A percentile compares a stretch with the other conserved stretches of the same genome.
phyloP scores from a whole-genome alignment of 2,888 invertebrate species.

The Spodoptera littoralis region DNA sequence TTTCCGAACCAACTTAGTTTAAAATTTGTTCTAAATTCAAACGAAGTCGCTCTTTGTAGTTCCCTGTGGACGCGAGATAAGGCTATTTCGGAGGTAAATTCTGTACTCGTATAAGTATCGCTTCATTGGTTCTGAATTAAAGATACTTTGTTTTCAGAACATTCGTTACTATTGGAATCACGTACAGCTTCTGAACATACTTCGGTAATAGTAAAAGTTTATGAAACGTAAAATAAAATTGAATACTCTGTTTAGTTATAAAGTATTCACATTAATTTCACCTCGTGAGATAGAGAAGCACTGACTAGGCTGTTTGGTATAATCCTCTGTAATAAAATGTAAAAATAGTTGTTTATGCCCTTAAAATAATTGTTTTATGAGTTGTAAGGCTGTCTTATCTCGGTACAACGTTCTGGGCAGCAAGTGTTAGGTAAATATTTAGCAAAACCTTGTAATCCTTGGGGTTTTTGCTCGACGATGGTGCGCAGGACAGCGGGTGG shows the following conservation, averaged over 20 bases:
- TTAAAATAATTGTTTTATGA: conserved; percentile 60
- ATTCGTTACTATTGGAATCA: conserved; percentile 39
- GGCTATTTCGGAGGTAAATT: conserved; percentile 64
- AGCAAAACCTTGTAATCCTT: conserved; percentile 78
- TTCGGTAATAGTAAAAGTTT: conserved; percentile 29
- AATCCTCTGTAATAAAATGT: conserved; percentile 36
- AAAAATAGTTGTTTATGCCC: conserved; percentile 42
- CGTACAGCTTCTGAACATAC: conserved; percentile 28
- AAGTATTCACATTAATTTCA: conserved; percentile 44
- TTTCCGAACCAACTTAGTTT: conserved; percentile 71
- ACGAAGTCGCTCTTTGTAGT: conserved; percentile 66
- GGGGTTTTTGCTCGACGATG: conserved; percentile 72
- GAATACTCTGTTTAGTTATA: conserved; percentile 41
- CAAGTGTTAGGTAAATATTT: conserved; percentile 82
- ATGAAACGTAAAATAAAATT: conserved; percentile 42
- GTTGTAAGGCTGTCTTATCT: conserved; percentile 58
- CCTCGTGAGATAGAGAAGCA: conserved; percentile 34
- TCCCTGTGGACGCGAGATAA: conserved; percentile 67
- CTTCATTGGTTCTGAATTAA: conserved; percentile 63
- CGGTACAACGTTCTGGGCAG: conserved; percentile 57
- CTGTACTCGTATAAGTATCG: conserved; percentile 60
- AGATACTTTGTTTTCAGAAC: conserved; percentile 51
- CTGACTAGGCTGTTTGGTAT: conserved; percentile 40
- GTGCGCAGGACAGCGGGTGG: conserved; percentile 29
- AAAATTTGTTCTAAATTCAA: conserved; percentile 71